Evolutionary conservation across 2,888 invertebrate species (phyloP), one percentile per base, ranked within the genome.

Genomic region (Lissonota sp.): DNA sequence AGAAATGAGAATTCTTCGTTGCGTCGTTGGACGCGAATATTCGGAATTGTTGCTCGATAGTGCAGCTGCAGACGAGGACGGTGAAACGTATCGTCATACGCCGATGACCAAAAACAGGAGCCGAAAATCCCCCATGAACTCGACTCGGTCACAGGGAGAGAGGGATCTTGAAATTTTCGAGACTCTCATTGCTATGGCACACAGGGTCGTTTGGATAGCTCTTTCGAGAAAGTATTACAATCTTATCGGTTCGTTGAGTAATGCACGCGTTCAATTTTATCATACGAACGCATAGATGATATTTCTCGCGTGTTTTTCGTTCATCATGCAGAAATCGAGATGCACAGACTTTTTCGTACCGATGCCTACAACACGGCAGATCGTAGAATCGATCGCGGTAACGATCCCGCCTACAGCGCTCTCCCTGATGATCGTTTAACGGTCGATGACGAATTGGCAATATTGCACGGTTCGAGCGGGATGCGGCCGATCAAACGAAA

Each of bases 121-220:
- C 0, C 82, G 82, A 40, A 86, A 83, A 42, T 84, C 80, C 44
- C 91, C 93, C n/a, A 94, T 94, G 84, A 94, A 94, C 86, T 93
- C 94, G 55, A 92, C 92, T 66, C 86, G 88, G 63, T 95, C 95
- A 0, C 90, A 95, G 79, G 94, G 94, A n/a, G 95, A 95, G 85
- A 95, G 94, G 89, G 96, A 95, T 87, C 93, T 95, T 39, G 92
- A 94, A 80, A 90, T 95, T 72, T 94, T 94, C 84, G 95, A 96
- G 90, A 93, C 93, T 6, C 88, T 96, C 14, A 90, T 95, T 60
- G 93, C 94, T 74, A 93, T 95, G 90, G 93, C 94, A 63, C 94
- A 94, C 58, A 94, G 95, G 87, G 94, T 95, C 62, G 94, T 95
- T 46, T 96, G 95, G 95, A 93, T 95, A 82, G 95, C 95, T 26